Evolutionary conservation across 2,797 vertebrate genomes (phyloP), one percentile per base, ranked within the genome.

Genomic region (Helicolenus hilgendorfi): DNA sequence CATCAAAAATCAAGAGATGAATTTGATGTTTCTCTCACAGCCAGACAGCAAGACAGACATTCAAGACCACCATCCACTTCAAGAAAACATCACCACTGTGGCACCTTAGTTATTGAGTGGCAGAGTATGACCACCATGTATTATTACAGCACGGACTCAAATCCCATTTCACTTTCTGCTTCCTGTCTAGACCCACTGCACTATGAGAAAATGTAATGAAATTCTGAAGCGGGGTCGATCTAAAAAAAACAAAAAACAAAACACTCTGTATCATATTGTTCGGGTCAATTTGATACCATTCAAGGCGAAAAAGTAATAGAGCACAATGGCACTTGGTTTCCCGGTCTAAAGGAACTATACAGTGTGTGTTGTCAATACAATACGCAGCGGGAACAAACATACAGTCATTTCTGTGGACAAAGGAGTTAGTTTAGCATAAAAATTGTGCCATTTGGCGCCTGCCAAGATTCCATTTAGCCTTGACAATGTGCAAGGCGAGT

Each of bases 371-470:
- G 53, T 15, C 27, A 33, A 35, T 70, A 64, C 59, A 68, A 80
- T 84, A 77, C 31, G 31, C 59, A 79, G 26, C 1, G 6, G 64
- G 62, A 74, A 88, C 77, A 86, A 74, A 87, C 77, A 85, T 89
- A 90, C 80, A 68, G 58, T 78, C 63, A 83, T 85, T 89, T 84
- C 27, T 11, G 3, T 27, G 49, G 79, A 92, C 90, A 93, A 93
- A 89, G 79, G 36, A 55, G 75, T 83, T 94, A 93, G 91, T 94
- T 95, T 91, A 89, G 91, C 90, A 87, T 92, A 72, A 84, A 76
- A 92, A 94, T 78, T 89, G 80, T 6, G 22, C 80, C 81, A 77
- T 92, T 93, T 88, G 88, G 64, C 10, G 11, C 63, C 58, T 86
- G 90, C 92, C 91, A 93, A 86, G 75, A 87, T 87, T 92, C 83